Percentiles rank a stretch among this genome's conserved stretches.
phyloP scores from a whole-genome alignment of 1,140 invertebrate species.

The Magallana angulata region DNA sequence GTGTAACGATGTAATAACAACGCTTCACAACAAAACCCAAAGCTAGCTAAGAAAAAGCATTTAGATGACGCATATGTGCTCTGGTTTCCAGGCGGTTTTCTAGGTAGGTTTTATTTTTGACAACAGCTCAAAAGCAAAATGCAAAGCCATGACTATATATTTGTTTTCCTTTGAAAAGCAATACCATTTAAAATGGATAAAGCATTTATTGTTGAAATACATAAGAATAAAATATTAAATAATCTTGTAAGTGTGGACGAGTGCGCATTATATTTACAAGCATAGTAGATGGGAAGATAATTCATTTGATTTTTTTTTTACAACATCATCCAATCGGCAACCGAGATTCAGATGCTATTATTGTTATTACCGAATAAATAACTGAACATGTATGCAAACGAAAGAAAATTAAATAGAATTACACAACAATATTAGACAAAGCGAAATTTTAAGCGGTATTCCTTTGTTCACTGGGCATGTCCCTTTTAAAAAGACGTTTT shows the following conservation, averaged over 20 bases:
- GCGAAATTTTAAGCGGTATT: too few species aligned
- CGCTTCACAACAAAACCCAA: constrained; percentile 1
- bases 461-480: too few species aligned
- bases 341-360: too few species aligned
- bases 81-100: constrained; percentile 57
- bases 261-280: background rate
- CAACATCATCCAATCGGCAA: too few species aligned
- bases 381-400: too few species aligned
- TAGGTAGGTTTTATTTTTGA: constrained; percentile 52
- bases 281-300: background rate
- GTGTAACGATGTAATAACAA: constrained; percentile 65
- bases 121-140: background rate
- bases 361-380: too few species aligned
- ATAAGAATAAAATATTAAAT: background rate
- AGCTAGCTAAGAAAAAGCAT: constrained; percentile 39
- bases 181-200: background rate
- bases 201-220: background rate
- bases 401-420: too few species aligned
- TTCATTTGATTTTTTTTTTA: background rate
- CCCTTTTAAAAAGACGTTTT: too few species aligned
- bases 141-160: background rate
- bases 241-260: background rate
- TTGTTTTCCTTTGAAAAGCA: background rate
- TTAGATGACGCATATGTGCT: constrained; percentile 59
- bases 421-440: too few species aligned